Evolutionary conservation across 2,797 vertebrate species (phyloP).

Genomic region (Acrocephalus scirpaceus): DNA sequence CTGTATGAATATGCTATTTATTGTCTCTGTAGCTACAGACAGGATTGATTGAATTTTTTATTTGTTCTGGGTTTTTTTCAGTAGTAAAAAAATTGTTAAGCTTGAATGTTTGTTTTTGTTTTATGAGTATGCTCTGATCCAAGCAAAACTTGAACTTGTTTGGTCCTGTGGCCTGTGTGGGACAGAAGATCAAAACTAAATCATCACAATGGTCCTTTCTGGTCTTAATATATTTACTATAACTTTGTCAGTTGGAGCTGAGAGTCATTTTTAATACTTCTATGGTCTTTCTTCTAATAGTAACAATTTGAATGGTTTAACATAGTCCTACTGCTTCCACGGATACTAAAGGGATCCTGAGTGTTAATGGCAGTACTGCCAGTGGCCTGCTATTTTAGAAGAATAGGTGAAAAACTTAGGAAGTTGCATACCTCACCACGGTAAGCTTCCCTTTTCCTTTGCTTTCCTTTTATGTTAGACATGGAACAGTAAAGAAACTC

Average conservation of each 20-base stretch:
- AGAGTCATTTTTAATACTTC: slow-evolving; percentile 68
- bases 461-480: slow-evolving; percentile 43
- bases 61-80: background rate
- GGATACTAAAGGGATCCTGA: slow-evolving; percentile 70
- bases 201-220: slow-evolving; percentile 71
- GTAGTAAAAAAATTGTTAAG: background rate
- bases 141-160: background rate
- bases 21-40: background rate
- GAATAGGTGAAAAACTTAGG: slow-evolving; percentile 72
- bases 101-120: background rate
- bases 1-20: background rate
- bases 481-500: slow-evolving; percentile 17
- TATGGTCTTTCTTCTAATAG: slow-evolving; percentile 71
- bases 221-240: slow-evolving; percentile 52
- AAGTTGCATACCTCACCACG: slow-evolving; percentile 65
- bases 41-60: background rate
- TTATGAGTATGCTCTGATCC: background rate
- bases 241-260: slow-evolving; percentile 54
- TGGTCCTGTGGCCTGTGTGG: slow-evolving; percentile 56
- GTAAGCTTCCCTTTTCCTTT: slow-evolving; percentile 66
- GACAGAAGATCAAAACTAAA: slow-evolving; percentile 63
- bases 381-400: slow-evolving; percentile 72
- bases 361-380: slow-evolving; percentile 70
- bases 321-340: slow-evolving; percentile 68
- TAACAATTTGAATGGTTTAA: slow-evolving; percentile 73